phyloP scores from a whole-genome alignment of 2,797 vertebrate species.

The Enteromius treurensis region DNA sequence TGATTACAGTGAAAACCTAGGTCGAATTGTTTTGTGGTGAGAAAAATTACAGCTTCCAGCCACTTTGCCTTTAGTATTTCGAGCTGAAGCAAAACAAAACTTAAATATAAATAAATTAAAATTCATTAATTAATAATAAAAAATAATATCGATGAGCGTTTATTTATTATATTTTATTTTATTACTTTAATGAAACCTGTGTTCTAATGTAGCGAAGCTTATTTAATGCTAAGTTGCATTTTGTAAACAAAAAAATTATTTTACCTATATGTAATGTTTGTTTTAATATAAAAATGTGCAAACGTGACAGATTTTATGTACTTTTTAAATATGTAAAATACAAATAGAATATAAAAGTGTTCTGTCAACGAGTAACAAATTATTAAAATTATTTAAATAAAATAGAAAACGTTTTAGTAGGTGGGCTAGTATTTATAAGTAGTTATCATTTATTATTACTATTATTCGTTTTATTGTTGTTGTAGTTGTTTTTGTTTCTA shows the following conservation, averaged over 20 bases:
- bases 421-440: neutral
- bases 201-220: neutral
- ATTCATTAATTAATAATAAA: too few species aligned
- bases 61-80: neutral
- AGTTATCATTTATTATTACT: neutral
- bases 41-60: neutral
- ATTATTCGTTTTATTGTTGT: conserved; percentile 23
- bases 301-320: neutral
- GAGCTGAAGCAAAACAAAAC: conserved; percentile 2
- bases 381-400: neutral
- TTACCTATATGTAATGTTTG: neutral
- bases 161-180: neutral
- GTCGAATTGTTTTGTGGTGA: neutral
- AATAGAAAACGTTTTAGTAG: too few species aligned
- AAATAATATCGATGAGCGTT: neutral
- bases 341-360: neutral
- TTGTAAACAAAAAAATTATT: neutral
- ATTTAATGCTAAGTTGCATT: too few species aligned
- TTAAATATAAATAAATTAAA: neutral
- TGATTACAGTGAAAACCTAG: neutral
- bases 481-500: neutral
- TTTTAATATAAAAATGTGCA: neutral
- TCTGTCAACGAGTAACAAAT: neutral
- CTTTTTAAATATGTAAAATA: neutral
- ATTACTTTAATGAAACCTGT: neutral